These are phyloP conservation scores for Geopemphigus sp. DNA, from an alignment of 1,140 invertebrate species.

Conservation along the genomic window DNA sequence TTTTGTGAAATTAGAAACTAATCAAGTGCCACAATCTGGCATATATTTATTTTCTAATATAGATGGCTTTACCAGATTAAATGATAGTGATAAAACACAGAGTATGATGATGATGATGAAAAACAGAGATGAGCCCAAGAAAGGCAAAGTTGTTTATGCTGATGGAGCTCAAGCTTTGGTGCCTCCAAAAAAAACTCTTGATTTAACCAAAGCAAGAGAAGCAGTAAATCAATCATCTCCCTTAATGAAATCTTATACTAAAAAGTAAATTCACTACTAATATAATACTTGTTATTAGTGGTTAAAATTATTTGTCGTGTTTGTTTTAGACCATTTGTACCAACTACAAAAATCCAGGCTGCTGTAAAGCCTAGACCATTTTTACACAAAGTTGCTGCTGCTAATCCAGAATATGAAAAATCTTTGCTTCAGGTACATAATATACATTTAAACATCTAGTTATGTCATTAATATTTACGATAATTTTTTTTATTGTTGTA, in stretches of 20 bases:
- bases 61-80: conserved; percentile 33
- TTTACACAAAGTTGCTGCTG: conserved; percentile 47
- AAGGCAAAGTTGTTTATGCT: conserved; percentile 35
- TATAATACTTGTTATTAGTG: background rate
- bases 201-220: conserved; percentile 29
- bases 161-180: conserved; percentile 16
- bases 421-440: conserved; percentile 24
- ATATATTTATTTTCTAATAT: conserved; percentile 24
- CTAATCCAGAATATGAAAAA: conserved; percentile 44
- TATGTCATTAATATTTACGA: background rate
- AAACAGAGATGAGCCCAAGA: conserved; percentile 26
- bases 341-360: conserved; percentile 32
- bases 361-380: conserved; percentile 45
- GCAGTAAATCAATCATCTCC: conserved; percentile 34
- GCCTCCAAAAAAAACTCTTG: conserved; percentile 30
- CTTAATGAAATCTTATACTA: conserved; percentile 40
- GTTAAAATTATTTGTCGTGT: background rate
- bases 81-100: conserved; percentile 38
- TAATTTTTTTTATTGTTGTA: background rate
- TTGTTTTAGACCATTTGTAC: conserved; percentile 17
- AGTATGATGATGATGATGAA: conserved; percentile 46
- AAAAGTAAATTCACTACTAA: conserved; percentile 1
- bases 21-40: conserved; percentile 41
- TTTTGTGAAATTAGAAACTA: conserved; percentile 43
- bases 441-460: no score